Evolutionary conservation across 2,113 vertebrate species (phyloP), one percentile per base, ranked within the genome.

Genomic region (Saccopteryx leptura): DNA sequence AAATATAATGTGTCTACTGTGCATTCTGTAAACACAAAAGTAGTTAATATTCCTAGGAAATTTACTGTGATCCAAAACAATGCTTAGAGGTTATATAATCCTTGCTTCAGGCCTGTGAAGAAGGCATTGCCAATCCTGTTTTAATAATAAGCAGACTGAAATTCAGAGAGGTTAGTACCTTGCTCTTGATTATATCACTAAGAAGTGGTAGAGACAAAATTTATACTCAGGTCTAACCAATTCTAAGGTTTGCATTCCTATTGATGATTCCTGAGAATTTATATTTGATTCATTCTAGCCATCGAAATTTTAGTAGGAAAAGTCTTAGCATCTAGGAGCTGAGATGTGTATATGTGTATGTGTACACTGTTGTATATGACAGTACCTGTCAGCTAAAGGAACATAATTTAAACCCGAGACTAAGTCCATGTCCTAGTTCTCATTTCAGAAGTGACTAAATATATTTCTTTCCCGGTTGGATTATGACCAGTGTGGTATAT

Each of bases 361-460:
- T 2, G 76, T 46, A 78, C 86, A 58, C 48, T 50, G 11, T 52
- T 80, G 8, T 31, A 15, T 26, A 17, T 17, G 21, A 71, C 33
- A 84, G 0, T 21, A 68, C 66, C 39, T 39, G 19, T 69, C 50
- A 63, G 9, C 31, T 72, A 75, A 86, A 82, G 56, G 72, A 92
- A 92, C 21, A 28, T 4, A 60, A 19, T 56, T 84, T 33, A 92
- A 82, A 39, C 46, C 54, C 79, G 74, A 94, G n/a, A 66, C 71
- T 90, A 63, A 56, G 11, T 28, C 31, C 26, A 33, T 15, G 28
- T 60, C 52, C 24, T 88, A 63, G 5, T 81, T 86, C 86, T 88
- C 76, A 52, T 69, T 88, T 95, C 50, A 78, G 68, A 96, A 90
- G 71, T 52, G 81, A 85, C 72, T 79, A 72, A 66, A 68, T 46